Evolutionary conservation across 2,888 invertebrate genomes (phyloP).

Genomic region (Stratiomys singularior): DNA sequence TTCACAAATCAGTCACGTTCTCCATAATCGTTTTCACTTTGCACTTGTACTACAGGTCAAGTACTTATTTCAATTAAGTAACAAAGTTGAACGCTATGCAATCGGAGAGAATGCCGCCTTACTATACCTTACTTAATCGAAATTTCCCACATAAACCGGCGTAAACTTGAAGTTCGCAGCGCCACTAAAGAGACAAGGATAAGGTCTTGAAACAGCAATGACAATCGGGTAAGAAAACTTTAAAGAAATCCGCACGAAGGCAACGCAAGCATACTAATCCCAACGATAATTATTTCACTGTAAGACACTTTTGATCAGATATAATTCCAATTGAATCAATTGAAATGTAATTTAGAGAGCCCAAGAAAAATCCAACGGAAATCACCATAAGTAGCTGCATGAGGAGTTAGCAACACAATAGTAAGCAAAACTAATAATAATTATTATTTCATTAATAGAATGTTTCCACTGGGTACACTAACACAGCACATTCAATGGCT

Average conservation of each 20-base stretch:
- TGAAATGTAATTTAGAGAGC: slow-evolving; percentile 39
- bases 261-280: not conserved
- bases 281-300: slow-evolving; percentile 34
- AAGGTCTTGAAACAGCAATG: slow-evolving; percentile 23
- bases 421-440: not conserved
- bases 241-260: not conserved
- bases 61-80: not conserved
- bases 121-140: not conserved
- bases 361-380: not conserved
- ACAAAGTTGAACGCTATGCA: not conserved
- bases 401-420: not conserved
- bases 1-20: not conserved
- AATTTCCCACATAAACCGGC: not conserved
- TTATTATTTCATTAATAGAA: slow-evolving; percentile 22
- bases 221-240: not conserved
- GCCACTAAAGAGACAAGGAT: slow-evolving; percentile 12
- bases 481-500: not conserved
- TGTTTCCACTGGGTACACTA: not conserved
- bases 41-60: not conserved
- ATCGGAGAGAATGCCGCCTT: not conserved
- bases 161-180: slow-evolving; percentile 14
- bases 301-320: slow-evolving; percentile 39
- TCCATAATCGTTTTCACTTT: not conserved
- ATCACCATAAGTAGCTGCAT: not conserved
- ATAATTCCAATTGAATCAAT: slow-evolving; percentile 32